Evolutionary conservation across 2,113 vertebrate genomes (phyloP).

Genomic region (Herpetotheres cachinnans): DNA sequence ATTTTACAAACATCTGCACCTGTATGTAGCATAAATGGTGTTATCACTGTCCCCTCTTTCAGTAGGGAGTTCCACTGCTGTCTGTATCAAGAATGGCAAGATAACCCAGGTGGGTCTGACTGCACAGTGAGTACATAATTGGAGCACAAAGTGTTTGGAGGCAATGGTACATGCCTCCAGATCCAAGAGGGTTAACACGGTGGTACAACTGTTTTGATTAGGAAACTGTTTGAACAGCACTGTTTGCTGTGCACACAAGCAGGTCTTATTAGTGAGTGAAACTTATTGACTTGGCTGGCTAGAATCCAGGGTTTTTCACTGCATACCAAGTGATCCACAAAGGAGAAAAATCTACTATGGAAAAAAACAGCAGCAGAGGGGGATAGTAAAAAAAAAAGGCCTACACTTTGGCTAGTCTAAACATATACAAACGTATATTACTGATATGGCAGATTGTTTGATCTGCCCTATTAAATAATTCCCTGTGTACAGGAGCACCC

Average conservation of each 20-base stretch:
- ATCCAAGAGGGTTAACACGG: background rate
- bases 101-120: background rate
- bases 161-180: background rate
- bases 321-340: background rate
- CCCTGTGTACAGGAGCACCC: background rate
- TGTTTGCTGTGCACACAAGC: constrained; percentile 25
- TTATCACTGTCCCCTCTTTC: background rate
- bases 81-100: background rate
- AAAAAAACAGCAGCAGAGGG: background rate
- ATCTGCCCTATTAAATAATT: background rate
- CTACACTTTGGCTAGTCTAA: background rate
- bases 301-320: background rate
- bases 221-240: constrained; percentile 28
- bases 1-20: background rate
- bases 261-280: constrained; percentile 26
- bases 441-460: background rate
- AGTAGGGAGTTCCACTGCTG: background rate
- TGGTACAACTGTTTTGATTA: constrained; percentile 17
- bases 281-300: constrained; percentile 27
- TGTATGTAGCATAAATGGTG: accelerated
- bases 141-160: background rate
- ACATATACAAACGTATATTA: background rate
- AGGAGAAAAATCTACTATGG: background rate
- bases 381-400: background rate
- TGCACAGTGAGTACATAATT: accelerated